A percentile compares a stretch with the other conserved stretches of the same genome.
Evolutionary conservation across 2,888 invertebrate genomes (phyloP).

Genomic region (Caenorhabditis auriculariae): DNA sequence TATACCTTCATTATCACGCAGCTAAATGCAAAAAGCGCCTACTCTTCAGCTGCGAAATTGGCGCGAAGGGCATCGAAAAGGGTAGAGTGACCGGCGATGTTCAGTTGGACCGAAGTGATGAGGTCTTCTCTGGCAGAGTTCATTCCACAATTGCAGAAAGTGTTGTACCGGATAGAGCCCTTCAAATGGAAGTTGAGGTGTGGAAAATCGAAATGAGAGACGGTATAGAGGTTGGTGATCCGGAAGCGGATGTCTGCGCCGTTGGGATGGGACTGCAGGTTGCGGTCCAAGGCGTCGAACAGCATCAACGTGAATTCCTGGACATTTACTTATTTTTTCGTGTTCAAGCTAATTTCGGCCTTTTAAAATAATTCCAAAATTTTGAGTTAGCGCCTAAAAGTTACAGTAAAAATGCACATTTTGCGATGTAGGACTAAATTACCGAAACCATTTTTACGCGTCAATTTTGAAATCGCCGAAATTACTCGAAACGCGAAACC

Average conservation of each 20-base stretch:
- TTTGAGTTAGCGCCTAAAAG: too few relatives aligned
- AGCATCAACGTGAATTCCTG: constrained; percentile 56
- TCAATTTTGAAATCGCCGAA: too few relatives aligned
- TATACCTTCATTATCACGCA: too few relatives aligned
- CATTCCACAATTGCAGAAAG: constrained; percentile 44
- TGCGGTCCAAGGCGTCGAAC: constrained; percentile 55
- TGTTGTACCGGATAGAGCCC: constrained; percentile 1
- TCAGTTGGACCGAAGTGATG: constrained; percentile 37
- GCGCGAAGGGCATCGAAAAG: constrained; percentile 42
- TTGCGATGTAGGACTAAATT: background rate
- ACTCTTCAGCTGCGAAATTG: constrained; percentile 47
- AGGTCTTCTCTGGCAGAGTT: constrained; percentile 7
- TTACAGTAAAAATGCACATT: too few relatives aligned
- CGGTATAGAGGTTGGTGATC: constrained; percentile 23
- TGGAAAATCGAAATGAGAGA: constrained; percentile 1
- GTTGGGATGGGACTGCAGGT: constrained; percentile 53
- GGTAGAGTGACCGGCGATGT: constrained; percentile 49
- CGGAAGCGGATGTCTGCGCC: constrained; percentile 29
- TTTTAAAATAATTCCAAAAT: too few relatives aligned
- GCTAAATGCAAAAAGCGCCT: constrained; percentile 1
- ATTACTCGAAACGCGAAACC: too few relatives aligned
- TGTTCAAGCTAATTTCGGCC: too few relatives aligned
- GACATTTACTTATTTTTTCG: too few relatives aligned
- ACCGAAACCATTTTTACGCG: too few relatives aligned
- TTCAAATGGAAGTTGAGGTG: background rate